These are phyloP conservation scores for Macrosteles quadrilineatus DNA, from an alignment of 1,140 invertebrate genomes.

Conservation along the genomic window DNA sequence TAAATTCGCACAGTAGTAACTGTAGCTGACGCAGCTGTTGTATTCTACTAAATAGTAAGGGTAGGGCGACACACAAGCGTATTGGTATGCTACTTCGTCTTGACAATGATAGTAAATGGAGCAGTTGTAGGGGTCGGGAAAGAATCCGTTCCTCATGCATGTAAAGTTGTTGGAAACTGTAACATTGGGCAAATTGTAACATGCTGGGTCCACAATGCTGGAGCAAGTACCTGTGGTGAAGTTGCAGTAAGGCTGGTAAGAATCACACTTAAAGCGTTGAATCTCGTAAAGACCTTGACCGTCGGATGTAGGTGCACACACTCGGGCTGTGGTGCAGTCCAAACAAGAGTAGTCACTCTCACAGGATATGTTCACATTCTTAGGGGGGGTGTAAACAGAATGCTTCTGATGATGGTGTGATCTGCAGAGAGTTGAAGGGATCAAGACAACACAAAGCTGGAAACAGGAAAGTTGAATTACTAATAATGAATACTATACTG, in stretches of 20 bases:
- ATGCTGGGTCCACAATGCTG: background rate
- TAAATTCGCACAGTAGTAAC: background rate
- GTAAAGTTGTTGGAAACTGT: conserved; percentile 20
- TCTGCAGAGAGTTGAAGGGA: no score
- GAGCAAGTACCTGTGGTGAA: conserved; percentile 25
- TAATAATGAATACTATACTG: no score
- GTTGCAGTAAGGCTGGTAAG: conserved; percentile 22
- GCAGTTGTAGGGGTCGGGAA: conserved; percentile 24
- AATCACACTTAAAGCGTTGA: conserved; percentile 3
- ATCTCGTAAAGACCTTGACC: conserved; percentile 1
- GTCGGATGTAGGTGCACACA: conserved; percentile 7
- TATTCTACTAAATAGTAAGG: background rate
- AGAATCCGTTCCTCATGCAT: conserved; percentile 29
- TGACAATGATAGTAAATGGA: conserved; percentile 14
- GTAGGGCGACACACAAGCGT: background rate
- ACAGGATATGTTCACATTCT: background rate
- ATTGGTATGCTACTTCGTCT: background rate
- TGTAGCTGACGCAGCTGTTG: background rate
- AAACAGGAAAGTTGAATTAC: no score
- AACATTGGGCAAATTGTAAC: background rate
- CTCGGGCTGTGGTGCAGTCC: conserved; percentile 21
- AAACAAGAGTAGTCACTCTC: conserved; percentile 10
- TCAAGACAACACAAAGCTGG: no score
- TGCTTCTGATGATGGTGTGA: no score
- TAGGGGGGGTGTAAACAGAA: no score